Conservation (phyloP, 2,113 vertebrate species). For the Ailuropoda melanoleuca region DNA sequence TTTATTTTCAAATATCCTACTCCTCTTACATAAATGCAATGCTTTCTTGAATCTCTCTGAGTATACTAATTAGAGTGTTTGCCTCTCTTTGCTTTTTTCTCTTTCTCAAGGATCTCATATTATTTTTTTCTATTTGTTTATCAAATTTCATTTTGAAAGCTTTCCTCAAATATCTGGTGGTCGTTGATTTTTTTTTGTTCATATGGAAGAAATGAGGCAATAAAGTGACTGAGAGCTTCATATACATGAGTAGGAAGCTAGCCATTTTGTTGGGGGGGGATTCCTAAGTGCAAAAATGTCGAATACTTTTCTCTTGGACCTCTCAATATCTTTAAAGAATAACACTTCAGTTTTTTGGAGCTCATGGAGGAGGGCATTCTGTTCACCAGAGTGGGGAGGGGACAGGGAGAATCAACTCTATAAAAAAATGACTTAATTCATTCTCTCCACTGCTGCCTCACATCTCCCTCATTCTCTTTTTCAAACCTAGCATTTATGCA, state of each 20-base stretch:
- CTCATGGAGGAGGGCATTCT: neutral
- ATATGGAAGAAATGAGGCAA: neutral
- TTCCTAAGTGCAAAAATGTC: neutral
- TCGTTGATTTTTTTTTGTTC: neutral
- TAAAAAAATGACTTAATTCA: neutral
- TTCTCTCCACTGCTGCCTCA: neutral
- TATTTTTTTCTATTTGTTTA: neutral
- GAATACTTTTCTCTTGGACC: neutral
- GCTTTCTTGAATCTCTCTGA: neutral
- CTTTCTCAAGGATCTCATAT: neutral
- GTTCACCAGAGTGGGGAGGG: neutral
- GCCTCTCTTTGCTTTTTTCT: neutral
- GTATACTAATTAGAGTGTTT: neutral
- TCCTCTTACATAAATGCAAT: neutral
- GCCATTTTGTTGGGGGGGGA: neutral
- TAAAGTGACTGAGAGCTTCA: neutral
- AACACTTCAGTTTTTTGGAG: neutral
- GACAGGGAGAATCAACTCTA: neutral
- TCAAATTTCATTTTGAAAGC: neutral
- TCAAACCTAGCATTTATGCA: neutral
- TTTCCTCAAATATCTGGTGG: constrained; percentile 14
- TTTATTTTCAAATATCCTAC: constrained; percentile 6
- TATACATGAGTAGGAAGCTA: neutral
- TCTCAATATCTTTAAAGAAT: constrained; percentile 3
- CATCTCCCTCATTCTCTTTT: neutral